Base-by-base conservation (phyloP, 2,888 invertebrate species). In the Hipparchia semele region DNA sequence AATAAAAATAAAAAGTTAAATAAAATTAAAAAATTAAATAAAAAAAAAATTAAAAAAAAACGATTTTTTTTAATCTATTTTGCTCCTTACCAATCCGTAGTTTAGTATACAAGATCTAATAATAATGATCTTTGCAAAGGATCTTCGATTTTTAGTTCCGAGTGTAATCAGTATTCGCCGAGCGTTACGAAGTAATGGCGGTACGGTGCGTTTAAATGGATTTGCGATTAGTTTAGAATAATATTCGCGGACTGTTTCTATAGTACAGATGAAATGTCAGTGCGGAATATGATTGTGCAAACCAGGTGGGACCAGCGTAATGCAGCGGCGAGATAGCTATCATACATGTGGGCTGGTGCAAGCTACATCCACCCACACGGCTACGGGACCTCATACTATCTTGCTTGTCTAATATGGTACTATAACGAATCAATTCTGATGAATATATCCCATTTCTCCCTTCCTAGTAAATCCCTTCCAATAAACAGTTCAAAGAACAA, bases 311-410 rank as follows among this genome's bases (percentile, higher is more conserved):
- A 33, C 39, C 56, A 46, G n/a, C 10, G 67, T 46, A 13, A 56
- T 58, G 13, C 56, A 53, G 69, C 54, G 54, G 51, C 61, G 65
- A 65, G 71, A 71, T 71, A 58, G 49, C 33, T 65, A 71, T 71
- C 71, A 9, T 45, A 58, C 49, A 67, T 70, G 73, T 71, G 73
- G 70, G 73, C 58, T 62, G 62, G 9, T 73, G 70, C 73, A 73
- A 59, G 67, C 70, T 70, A 62, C 70, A 68, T 51, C 56, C 61
- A 23, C 67, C 67, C 39, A 67, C 56, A 56, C 67, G 6, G 58
- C 67, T 67, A 56, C 56, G 54, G 67, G 67, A 56, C 13, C 45
- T 56, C 58, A 54, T 54, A 53, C 33, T 65, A 58, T 67, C 56
- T 56, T 46, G 58, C 67, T 67, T 46, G 56, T 56, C 56, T 66